phyloP scores from a whole-genome alignment of 1,140 invertebrate genomes.

The Pomacea maculata region DNA sequence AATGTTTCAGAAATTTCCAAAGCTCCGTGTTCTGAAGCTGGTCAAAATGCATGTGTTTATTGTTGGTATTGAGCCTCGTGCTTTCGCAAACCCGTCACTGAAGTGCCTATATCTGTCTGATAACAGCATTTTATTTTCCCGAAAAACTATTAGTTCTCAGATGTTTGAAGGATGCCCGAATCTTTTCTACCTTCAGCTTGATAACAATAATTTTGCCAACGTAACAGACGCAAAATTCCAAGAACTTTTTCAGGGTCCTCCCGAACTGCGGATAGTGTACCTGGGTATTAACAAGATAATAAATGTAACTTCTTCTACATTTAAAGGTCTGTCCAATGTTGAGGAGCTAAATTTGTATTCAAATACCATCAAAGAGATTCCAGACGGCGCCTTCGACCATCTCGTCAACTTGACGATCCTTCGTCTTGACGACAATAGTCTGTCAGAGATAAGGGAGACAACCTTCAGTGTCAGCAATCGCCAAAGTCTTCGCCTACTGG shows the following conservation, averaged over 20 bases:
- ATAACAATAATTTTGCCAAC: background rate
- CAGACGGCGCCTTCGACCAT: constrained; percentile 5
- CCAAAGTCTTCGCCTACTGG: background rate
- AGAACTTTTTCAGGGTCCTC: background rate
- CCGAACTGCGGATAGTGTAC: background rate
- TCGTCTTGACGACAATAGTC: background rate
- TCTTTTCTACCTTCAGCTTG: background rate
- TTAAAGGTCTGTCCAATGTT: background rate
- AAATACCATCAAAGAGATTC: background rate
- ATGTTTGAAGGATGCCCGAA: background rate
- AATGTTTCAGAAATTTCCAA: too few relatives aligned
- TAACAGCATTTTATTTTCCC: background rate
- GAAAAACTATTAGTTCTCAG: background rate
- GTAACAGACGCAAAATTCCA: background rate
- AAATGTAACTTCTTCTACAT: background rate
- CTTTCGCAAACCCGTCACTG: background rate
- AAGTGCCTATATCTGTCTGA: background rate
- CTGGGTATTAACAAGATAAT: background rate
- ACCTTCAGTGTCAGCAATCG: constrained; percentile 4
- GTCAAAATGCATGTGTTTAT: background rate
- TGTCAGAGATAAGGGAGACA: background rate
- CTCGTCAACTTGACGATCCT: background rate
- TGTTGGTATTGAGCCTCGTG: background rate
- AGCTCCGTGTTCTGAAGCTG: background rate
- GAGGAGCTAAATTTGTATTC: background rate